Conservation (phyloP, 1,140 invertebrate species). For the Sesamia nonagrioides region DNA sequence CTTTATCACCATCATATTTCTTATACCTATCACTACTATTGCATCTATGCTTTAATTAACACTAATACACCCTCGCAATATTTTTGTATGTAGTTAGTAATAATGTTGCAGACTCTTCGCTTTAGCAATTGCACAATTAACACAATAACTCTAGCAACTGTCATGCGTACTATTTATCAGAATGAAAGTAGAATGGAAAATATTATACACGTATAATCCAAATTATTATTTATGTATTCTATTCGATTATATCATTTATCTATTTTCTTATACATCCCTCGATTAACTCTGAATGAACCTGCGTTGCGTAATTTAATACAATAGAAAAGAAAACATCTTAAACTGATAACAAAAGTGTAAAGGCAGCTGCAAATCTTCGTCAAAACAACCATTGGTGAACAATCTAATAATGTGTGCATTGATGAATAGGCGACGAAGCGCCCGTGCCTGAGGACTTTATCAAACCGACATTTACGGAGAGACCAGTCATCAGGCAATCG, state of each 20-base stretch:
- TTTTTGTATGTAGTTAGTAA: conserved; percentile 66
- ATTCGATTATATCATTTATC: conserved; percentile 66
- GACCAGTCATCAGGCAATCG: conserved; percentile 97
- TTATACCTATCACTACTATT: conserved; percentile 57
- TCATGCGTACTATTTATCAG: conserved; percentile 83
- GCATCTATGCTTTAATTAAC: conserved; percentile 71
- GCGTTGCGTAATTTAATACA: conserved; percentile 69
- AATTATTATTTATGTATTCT: conserved; percentile 72
- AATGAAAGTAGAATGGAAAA: conserved; percentile 63
- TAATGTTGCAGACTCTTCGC: conserved; percentile 66
- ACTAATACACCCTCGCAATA: conserved; percentile 54
- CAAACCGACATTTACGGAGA: conserved; percentile 98
- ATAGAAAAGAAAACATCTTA: conserved; percentile 86
- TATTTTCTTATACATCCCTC: conserved; percentile 70
- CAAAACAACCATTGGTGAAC: conserved; percentile 50
- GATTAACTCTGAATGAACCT: conserved; percentile 78
- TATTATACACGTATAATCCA: conserved; percentile 65
- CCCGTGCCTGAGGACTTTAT: conserved; percentile 95
- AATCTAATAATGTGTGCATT: conserved; percentile 66
- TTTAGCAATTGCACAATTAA: conserved; percentile 78
- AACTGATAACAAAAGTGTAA: conserved; percentile 63
- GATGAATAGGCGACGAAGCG: conserved; percentile 94
- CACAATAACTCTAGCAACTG: conserved; percentile 77
- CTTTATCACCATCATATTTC: conserved; percentile 48
- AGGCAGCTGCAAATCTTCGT: conserved; percentile 70